Percentiles rank a stretch among this genome's conserved stretches.
phyloP scores from a whole-genome alignment of 2,888 invertebrate genomes.

The Noctua comes region DNA sequence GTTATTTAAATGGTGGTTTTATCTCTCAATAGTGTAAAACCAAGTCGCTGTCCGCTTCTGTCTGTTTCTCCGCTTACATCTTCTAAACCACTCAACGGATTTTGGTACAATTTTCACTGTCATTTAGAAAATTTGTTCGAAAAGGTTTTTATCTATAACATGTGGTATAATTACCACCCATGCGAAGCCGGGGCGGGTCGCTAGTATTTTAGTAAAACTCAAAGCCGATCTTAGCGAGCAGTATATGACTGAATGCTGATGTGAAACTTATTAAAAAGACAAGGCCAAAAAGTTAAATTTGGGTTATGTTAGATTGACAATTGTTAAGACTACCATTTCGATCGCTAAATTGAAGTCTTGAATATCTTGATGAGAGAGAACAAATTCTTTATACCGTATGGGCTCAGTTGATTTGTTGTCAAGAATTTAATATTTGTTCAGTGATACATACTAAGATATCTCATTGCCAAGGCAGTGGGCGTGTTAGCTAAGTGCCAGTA shows the following conservation, averaged over 20 bases:
- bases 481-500: conserved; percentile 32
- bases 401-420: conserved; percentile 25
- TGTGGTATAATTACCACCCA: background rate
- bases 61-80: background rate
- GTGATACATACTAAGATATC: conserved; percentile 7
- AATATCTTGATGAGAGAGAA: background rate
- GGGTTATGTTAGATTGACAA: background rate
- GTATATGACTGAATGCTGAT: background rate
- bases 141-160: background rate
- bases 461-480: conserved; percentile 32
- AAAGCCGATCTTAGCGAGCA: background rate
- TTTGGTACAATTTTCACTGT: background rate
- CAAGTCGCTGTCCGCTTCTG: background rate
- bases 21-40: background rate
- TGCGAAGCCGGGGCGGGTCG: background rate
- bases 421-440: conserved; percentile 32
- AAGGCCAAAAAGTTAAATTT: background rate
- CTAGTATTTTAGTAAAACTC: background rate
- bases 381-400: background rate
- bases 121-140: background rate
- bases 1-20: background rate
- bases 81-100: background rate
- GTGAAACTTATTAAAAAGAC: background rate
- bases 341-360: background rate
- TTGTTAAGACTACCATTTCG: background rate